Percentiles rank a stretch among this genome's conserved stretches.
phyloP scores from a whole-genome alignment of 2,797 vertebrate species.

The Mus spretus region DNA sequence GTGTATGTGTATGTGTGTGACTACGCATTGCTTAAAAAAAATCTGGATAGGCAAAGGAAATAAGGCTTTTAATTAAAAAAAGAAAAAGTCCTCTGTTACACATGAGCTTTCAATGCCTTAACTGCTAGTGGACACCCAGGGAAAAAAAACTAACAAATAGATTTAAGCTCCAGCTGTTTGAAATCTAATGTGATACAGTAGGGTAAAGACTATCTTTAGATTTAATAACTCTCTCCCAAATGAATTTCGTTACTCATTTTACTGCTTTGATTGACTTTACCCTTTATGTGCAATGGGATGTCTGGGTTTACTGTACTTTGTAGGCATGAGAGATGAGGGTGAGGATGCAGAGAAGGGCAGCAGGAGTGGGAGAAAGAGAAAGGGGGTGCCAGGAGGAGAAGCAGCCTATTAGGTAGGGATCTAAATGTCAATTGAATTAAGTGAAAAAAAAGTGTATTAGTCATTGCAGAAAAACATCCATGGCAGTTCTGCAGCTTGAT shows the following conservation, averaged over 20 bases:
- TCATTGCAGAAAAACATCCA: not conserved
- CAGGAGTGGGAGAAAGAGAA: not conserved
- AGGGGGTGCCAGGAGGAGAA: not conserved
- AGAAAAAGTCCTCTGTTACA: not conserved
- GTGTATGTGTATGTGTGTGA: not conserved
- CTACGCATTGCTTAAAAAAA: constrained; percentile 5
- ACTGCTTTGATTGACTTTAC: not conserved
- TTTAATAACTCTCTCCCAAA: constrained; percentile 36
- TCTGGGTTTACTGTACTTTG: not conserved
- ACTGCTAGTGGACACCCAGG: not conserved
- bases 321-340: not conserved
- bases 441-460: not conserved
- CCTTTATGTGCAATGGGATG: not conserved
- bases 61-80: constrained; percentile 21
- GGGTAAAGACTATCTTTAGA: not conserved
- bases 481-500: not conserved
- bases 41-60: constrained; percentile 21
- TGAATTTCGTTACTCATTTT: not conserved
- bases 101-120: not conserved
- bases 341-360: not conserved
- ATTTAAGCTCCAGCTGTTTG: constrained; percentile 43
- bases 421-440: constrained; percentile 28
- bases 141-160: not conserved
- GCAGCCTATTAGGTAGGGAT: not conserved
- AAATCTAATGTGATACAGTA: constrained; percentile 22